phyloP scores from a whole-genome alignment of 2,888 invertebrate species.

The Diarsia dahlii region DNA sequence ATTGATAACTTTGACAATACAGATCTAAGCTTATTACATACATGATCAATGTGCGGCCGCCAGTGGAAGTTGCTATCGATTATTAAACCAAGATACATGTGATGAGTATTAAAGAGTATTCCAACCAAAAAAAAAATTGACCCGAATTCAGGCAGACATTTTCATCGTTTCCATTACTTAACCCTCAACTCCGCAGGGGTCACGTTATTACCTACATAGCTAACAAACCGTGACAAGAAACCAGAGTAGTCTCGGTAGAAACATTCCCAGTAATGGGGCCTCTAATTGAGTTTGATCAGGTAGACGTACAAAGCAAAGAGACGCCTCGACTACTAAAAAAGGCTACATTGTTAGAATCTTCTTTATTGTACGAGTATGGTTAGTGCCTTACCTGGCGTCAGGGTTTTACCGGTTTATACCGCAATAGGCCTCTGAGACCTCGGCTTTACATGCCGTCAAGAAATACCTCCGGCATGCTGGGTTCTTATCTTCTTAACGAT shows the following conservation, averaged over 20 bases:
- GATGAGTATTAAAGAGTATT: background rate
- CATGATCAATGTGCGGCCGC: no score
- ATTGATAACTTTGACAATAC: no score
- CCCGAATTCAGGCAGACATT: background rate
- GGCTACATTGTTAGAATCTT: background rate
- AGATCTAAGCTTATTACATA: no score
- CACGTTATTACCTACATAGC: background rate
- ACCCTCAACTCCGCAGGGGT: background rate
- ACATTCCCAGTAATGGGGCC: slow-evolving; percentile 53
- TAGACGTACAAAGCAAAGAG: slow-evolving; percentile 11
- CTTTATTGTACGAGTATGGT: no score
- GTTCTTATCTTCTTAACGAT: no score
- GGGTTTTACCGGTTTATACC: no score
- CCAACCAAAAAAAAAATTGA: background rate
- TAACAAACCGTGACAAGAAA: slow-evolving; percentile 10
- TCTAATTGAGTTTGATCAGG: slow-evolving; percentile 63
- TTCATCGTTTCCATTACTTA: background rate
- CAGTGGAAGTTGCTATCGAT: no score
- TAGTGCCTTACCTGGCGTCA: no score
- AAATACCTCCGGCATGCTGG: no score
- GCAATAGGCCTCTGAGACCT: no score
- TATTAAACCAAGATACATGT: no score
- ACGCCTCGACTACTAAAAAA: background rate
- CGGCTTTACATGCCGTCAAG: no score
- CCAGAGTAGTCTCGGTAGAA: slow-evolving; percentile 15